Percentiles rank a stretch among this genome's conserved stretches.
Evolutionary conservation across 2,797 vertebrate species (phyloP).

Genomic region (Picus viridis): DNA sequence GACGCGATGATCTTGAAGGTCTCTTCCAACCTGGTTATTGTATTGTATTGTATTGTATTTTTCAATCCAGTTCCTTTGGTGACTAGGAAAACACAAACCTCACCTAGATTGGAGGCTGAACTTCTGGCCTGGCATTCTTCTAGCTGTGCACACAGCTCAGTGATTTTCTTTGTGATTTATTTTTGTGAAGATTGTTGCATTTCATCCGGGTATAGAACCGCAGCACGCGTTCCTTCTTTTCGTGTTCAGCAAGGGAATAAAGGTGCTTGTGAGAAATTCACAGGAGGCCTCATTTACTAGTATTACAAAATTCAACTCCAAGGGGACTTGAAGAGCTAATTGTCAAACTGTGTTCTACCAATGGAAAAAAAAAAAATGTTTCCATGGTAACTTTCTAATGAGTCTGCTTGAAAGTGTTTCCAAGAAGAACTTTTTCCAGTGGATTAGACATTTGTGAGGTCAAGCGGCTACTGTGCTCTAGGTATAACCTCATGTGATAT

Average conservation of each 20-base stretch:
- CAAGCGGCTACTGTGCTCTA: neutral
- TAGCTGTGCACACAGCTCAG: neutral
- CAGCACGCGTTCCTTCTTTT: neutral
- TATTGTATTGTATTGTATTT: too few relatives aligned
- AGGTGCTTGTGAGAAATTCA: neutral
- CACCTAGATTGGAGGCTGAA: neutral
- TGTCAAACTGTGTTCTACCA: constrained; percentile 1
- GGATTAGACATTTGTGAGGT: neutral
- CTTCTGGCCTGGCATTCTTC: neutral
- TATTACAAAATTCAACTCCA: neutral
- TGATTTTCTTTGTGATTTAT: neutral
- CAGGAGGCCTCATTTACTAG: constrained; percentile 38
- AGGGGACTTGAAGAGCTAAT: neutral
- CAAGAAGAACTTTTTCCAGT: neutral
- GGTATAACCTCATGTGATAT: neutral
- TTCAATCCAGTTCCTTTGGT: neutral
- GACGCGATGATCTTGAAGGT: too few relatives aligned
- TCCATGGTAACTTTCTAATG: constrained; percentile 13
- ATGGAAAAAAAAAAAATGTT: neutral
- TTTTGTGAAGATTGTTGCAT: neutral
- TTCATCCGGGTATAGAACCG: neutral
- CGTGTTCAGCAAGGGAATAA: neutral
- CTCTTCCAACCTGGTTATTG: too few relatives aligned
- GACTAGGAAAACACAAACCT: neutral
- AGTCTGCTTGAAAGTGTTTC: neutral